Evolutionary conservation across 1,140 invertebrate species (phyloP), one percentile per base, ranked within the genome.

Genomic region (Lordiphosa stackelbergi): DNA sequence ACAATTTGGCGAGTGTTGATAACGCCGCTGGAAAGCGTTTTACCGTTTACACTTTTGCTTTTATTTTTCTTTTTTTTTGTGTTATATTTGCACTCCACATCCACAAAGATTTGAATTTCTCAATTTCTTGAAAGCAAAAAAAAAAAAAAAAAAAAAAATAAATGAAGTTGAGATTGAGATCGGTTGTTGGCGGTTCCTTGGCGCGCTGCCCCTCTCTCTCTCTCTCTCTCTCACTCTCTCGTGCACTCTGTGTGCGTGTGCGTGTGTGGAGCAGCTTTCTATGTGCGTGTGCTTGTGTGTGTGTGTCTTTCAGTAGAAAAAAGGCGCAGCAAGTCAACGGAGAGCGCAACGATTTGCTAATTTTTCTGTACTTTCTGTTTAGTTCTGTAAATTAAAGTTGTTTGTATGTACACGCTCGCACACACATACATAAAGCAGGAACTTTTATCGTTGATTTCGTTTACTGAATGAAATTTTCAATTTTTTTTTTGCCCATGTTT

Each of bases 261-360:
- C 31, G 36, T 22, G 49, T 12, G 49, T 28, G 49, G 37, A 40
- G 49, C 49, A 49, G 47, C 47, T 49, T 35, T 49, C 47, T 49
- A 22, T 37, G 31, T 16, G 53, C 38, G 11, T 46, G 12, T 54
- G 11, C 12, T 36, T 38, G 12, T 62, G 31, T 48, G 36, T 52
- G 12, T 51, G 22, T 42, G 45, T 40, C 54, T 77, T 77, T 78
- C 73, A 69, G 55, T 57, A 53, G 64, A 77, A 77, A 77, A 77
- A 77, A 72, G 69, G 73, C 75, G 73, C 73, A 77, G 73, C 65
- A 52, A 51, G 35, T 36, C 35, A 38, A 34, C 34, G 19, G 45
- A 68, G 65, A 68, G 59, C 48, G 62, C 31, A 46, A 10, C 43
- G 43, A 46, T 46, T 46, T 46, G 43, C 43, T 46, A 46, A 46